Evolutionary conservation across 2,888 invertebrate species (phyloP).

Genomic region (Itoplectis maculator): DNA sequence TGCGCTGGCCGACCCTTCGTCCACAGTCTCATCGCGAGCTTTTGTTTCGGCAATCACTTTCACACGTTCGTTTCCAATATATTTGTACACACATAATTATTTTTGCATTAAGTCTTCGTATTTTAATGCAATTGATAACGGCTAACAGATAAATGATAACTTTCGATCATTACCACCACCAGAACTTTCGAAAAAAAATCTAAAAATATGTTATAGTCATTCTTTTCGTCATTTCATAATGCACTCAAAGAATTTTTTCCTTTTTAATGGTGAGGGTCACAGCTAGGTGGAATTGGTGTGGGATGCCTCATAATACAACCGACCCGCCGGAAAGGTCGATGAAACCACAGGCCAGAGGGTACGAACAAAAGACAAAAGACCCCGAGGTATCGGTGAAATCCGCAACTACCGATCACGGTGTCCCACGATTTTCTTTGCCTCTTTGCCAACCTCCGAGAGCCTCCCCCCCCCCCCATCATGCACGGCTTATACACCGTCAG

Average conservation of each 20-base stretch:
- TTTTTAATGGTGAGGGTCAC: no score
- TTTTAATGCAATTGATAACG: no score
- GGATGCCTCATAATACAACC: no score
- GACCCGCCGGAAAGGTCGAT: slow-evolving; percentile 41
- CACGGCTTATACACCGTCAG: slow-evolving; percentile 41
- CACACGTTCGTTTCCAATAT: background rate
- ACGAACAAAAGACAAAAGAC: slow-evolving; percentile 63
- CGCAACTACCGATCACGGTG: slow-evolving; percentile 41
- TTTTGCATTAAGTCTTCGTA: no score
- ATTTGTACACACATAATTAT: background rate
- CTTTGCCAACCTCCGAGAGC: background rate
- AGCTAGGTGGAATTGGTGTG: no score
- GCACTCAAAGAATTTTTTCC: no score
- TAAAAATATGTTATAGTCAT: no score
- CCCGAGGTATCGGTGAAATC: slow-evolving; percentile 22
- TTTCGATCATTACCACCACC: no score
- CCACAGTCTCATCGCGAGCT: slow-evolving; percentile 7
- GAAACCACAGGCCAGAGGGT: slow-evolving; percentile 55
- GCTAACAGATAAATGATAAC: no score
- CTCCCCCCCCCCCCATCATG: no score
- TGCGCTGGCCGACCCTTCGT: background rate
- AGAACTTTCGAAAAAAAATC: no score
- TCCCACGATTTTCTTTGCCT: slow-evolving; percentile 42
- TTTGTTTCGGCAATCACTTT: slow-evolving; percentile 46
- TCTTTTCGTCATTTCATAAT: no score